phyloP scores from a whole-genome alignment of 2,113 vertebrate species.

The Cromileptes altivelis region DNA sequence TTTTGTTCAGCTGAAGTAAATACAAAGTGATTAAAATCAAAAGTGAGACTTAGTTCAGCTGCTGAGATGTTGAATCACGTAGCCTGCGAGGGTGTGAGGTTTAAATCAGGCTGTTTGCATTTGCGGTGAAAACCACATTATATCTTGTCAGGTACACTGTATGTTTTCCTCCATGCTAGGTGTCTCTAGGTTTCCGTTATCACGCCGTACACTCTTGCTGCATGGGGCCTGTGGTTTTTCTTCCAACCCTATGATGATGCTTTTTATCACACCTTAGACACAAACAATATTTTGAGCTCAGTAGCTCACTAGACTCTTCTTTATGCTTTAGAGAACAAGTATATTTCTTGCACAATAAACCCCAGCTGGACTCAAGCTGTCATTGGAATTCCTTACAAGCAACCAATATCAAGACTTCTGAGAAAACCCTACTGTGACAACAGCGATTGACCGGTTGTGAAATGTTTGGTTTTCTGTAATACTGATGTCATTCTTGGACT shows the following conservation, averaged over 20 bases:
- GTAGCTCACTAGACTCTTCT: neutral
- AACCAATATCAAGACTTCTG: neutral
- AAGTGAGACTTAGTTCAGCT: neutral
- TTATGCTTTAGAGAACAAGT: neutral
- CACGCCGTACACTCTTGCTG: neutral
- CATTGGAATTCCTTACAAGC: neutral
- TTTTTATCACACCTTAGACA: constrained; percentile 17
- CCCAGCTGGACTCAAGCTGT: neutral
- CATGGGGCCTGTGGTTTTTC: neutral
- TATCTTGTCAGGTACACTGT: constrained; percentile 3
- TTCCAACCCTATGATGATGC: neutral
- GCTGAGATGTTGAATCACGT: neutral
- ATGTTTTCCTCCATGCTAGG: neutral
- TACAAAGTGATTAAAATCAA: constrained; percentile 12
- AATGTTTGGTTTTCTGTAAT: constrained; percentile 43
- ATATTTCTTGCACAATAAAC: neutral
- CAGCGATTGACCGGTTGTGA: constrained; percentile 28
- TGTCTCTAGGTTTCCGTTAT: constrained; percentile 20
- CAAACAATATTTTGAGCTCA: neutral
- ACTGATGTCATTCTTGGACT: constrained; percentile 11
- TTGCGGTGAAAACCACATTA: constrained; percentile 20
- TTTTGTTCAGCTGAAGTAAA: neutral
- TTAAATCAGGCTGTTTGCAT: constrained; percentile 15
- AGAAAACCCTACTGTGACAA: neutral
- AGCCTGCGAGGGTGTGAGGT: neutral